Evolutionary conservation across 1,140 invertebrate genomes (phyloP), one percentile per base, ranked within the genome.

Genomic region (Drosophila trapezifrons): DNA sequence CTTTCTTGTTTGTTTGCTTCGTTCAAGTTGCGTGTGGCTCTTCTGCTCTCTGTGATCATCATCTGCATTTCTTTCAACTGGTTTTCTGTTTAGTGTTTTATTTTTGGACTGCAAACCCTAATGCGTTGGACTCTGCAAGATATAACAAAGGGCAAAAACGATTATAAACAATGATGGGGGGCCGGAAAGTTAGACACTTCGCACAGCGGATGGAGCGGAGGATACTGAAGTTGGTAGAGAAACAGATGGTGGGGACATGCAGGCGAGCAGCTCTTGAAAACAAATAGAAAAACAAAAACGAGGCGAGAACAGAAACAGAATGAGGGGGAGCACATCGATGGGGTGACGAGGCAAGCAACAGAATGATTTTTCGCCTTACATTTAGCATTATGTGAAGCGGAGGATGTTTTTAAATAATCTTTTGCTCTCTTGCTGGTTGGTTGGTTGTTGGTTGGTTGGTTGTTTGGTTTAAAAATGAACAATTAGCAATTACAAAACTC

Each of bases 61-160:
- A 18, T 67, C 59, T 77, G 80, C 56, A 52, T 82, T 80, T 90
- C 75, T 13, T 75, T 85, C 78, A 74, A 80, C 64, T 71, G 66
- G 62, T 66, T 69, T 27, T 57, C 18, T 75, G 43, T 81, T 69
- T 70, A n/a, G 47, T 54, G 64, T 69, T 81, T 45, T 35, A 1
- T 49, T 29, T 29, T 18, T 29, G 56, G 56, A 43, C 65, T 55
- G 72, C 66, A 6, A 77, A 75, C 64, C 64, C 82, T 87, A 91
- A 86, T 91, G 90, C 78, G 84, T 90, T 78, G 90, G 81, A 78
- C 87, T 90, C 90, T 91, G 87, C 52, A 90, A 90, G 64, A 87
- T 35, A 82, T 79, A 87, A 90, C 78, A 80, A 76, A 80, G 52
- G 54, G 25, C 42, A 37, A 22, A 58, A 38, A n/a, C n/a, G 63